Conservation (phyloP, 2,888 invertebrate genomes). For the Drosophila falleni region DNA sequence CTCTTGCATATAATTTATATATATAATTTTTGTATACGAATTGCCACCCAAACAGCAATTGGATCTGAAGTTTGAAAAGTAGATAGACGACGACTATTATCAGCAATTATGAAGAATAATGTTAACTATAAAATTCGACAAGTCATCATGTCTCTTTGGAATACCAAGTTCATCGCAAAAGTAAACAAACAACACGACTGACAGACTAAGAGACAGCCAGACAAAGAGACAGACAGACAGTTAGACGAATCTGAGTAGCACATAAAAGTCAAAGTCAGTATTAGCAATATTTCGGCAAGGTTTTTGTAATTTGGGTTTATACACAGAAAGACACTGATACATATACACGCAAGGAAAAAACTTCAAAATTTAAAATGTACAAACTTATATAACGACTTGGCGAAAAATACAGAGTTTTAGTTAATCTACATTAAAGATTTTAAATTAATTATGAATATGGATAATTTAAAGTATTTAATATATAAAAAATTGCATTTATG, state of each 20-base stretch:
- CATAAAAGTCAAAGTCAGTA: slow-evolving; percentile 57
- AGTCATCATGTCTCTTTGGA: slow-evolving; percentile 45
- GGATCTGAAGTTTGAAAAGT: slow-evolving; percentile 20
- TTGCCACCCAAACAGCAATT: slow-evolving; percentile 44
- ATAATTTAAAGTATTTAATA: too few species aligned
- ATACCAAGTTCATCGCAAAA: slow-evolving; percentile 33
- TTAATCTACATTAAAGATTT: too few species aligned
- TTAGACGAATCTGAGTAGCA: slow-evolving; percentile 9
- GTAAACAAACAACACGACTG: slow-evolving; percentile 32
- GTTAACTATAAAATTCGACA: slow-evolving; percentile 34
- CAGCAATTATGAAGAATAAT: slow-evolving; percentile 58
- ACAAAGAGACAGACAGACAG: neutral
- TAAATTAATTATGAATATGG: too few species aligned
- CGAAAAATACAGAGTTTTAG: too few species aligned
- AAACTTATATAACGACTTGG: too few species aligned
- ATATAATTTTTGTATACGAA: slow-evolving; percentile 26
- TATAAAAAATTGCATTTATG: too few species aligned
- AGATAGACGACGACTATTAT: slow-evolving; percentile 37
- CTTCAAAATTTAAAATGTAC: neutral
- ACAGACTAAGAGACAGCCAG: neutral
- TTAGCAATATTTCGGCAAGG: slow-evolving; percentile 61
- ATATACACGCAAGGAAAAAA: neutral
- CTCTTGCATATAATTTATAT: slow-evolving; percentile 42
- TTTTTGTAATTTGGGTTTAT: slow-evolving; percentile 62
- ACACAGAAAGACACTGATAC: neutral